These are phyloP conservation scores for Drosophila aldrichi DNA, from an alignment of 2,888 invertebrate species.

Conservation along the genomic window DNA sequence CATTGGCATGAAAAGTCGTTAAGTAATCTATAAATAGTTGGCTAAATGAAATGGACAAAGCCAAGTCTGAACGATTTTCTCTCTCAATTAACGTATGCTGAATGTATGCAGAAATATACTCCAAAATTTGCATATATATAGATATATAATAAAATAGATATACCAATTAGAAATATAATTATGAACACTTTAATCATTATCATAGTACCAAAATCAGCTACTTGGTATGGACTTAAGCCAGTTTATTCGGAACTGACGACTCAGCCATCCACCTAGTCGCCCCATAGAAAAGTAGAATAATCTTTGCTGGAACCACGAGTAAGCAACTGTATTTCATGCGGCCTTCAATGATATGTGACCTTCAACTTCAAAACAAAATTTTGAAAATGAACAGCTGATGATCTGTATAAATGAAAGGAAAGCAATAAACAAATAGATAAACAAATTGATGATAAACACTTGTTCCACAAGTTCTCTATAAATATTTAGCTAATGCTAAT, in stretches of 20 bases:
- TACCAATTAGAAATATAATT: no score
- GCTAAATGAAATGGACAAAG: constrained; percentile 1
- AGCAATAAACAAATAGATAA: background rate
- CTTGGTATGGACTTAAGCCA: no score
- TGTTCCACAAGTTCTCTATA: background rate
- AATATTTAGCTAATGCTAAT: background rate
- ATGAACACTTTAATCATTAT: no score
- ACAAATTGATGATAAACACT: background rate
- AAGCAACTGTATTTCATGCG: background rate
- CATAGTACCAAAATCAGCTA: no score
- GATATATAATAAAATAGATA: background rate
- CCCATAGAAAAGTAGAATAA: no score
- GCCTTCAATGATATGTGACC: no score
- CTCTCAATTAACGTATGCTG: no score
- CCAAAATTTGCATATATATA: no score
- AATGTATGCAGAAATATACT: no score
- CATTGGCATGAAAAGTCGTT: constrained; percentile 24
- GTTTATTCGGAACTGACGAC: no score
- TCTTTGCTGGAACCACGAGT: background rate
- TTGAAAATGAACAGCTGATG: constrained; percentile 1
- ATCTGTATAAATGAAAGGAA: background rate
- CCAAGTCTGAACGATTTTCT: background rate
- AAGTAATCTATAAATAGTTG: constrained; percentile 29
- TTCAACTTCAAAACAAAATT: no score
- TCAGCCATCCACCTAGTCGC: no score